phyloP scores from a whole-genome alignment of 1,140 invertebrate species.

The Pachyrhynchus sulphureomaculatus region DNA sequence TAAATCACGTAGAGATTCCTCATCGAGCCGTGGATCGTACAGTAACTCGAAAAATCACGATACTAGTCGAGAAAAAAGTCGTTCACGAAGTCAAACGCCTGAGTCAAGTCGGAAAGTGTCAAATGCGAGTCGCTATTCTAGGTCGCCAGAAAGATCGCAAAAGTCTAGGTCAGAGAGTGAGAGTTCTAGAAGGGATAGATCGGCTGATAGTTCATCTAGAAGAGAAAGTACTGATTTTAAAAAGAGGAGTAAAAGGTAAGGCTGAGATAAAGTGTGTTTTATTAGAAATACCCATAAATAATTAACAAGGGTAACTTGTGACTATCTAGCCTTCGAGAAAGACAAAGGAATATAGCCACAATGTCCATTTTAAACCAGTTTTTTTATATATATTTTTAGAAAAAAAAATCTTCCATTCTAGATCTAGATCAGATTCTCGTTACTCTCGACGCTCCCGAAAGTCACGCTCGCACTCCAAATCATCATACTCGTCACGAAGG shows the following conservation, averaged over 20 bases:
- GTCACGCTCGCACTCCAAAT: constrained; percentile 10
- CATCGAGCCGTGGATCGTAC: constrained; percentile 24
- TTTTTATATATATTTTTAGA: no score
- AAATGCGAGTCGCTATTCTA: constrained; percentile 3
- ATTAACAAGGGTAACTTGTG: no score
- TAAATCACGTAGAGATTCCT: constrained; percentile 20
- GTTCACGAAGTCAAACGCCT: constrained; percentile 1
- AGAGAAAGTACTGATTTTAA: constrained; percentile 19
- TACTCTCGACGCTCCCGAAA: constrained; percentile 21
- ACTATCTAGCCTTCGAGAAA: no score
- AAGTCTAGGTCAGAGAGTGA: constrained; percentile 12
- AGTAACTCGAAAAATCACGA: constrained; percentile 24
- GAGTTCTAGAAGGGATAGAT: constrained; percentile 9
- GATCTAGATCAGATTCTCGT: constrained; percentile 22
- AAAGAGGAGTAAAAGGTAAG: constrained; percentile 21
- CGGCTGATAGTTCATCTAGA: constrained; percentile 8
- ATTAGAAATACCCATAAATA: no score
- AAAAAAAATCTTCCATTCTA: neutral
- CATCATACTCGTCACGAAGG: constrained; percentile 9
- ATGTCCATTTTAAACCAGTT: no score
- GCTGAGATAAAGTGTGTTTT: no score
- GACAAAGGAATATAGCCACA: no score
- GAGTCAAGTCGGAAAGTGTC: neutral
- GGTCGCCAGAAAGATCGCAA: constrained; percentile 6
- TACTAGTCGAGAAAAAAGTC: constrained; percentile 15